Evolutionary conservation across 2,888 invertebrate species (phyloP).

Genomic region (Amphipyra berbera): DNA sequence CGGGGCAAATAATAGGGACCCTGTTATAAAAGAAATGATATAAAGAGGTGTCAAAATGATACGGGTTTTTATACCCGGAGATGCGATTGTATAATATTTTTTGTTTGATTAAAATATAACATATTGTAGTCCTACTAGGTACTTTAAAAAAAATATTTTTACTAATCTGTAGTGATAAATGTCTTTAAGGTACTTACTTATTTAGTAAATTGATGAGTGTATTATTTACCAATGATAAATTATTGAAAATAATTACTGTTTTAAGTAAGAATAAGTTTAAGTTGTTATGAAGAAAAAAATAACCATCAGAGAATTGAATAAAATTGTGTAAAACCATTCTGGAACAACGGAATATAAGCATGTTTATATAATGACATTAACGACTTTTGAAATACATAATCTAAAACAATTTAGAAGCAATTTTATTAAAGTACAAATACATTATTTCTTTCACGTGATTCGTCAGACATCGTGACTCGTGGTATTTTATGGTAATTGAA

Average conservation of each 20-base stretch:
- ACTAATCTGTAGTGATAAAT: too few relatives aligned
- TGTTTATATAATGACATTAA: too few relatives aligned
- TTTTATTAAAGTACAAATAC: too few relatives aligned
- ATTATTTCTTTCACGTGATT: slow-evolving; percentile 15
- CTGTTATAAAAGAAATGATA: slow-evolving; percentile 83
- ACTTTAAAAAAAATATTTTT: too few relatives aligned
- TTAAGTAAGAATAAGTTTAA: too few relatives aligned
- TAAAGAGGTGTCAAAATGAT: slow-evolving; percentile 78
- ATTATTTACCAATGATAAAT: too few relatives aligned
- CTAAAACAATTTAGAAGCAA: slow-evolving; percentile 27
- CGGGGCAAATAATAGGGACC: slow-evolving; percentile 74
- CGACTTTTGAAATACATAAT: slow-evolving; percentile 13
- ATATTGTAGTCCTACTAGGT: not conserved
- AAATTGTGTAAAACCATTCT: not conserved
- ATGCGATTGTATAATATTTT: slow-evolving; percentile 15
- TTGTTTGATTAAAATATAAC: too few relatives aligned
- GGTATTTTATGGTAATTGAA: slow-evolving; percentile 52
- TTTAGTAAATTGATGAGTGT: too few relatives aligned
- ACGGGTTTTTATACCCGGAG: slow-evolving; percentile 60
- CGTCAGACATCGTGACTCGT: slow-evolving; percentile 44
- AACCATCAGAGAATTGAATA: not conserved
- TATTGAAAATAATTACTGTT: too few relatives aligned
- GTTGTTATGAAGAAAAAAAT: not conserved
- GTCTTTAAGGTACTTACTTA: too few relatives aligned
- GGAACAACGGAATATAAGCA: slow-evolving; percentile 20